Base-by-base conservation (phyloP, 2,888 invertebrate genomes). In the Dascillus cervinus region DNA sequence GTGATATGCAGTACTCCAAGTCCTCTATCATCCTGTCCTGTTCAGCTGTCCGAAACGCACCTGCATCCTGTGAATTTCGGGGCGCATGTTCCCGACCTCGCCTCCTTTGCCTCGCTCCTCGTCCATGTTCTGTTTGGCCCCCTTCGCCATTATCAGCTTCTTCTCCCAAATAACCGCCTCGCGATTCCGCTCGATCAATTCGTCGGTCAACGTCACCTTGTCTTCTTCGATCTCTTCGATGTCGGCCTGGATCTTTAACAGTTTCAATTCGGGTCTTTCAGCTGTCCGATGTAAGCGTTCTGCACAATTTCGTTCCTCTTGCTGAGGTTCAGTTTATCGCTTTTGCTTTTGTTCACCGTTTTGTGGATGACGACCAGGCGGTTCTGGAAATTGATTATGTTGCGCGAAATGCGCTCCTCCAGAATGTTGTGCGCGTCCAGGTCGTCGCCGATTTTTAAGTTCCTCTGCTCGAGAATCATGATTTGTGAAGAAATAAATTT, bases 11-110 rank as follows among this genome's bases (percentile, higher is more conserved):
- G 46, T 73, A 69, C 41, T 81, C 77, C 58, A 82, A 65, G 52
- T 82, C 81, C 25, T 67, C 66, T 19, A 79, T 69, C 21, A 77
- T 54, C 43, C 72, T 73, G 31, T 75, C 74, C 46, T 77, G 76
- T n/a, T n/a, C n/a, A n/a, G n/a, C n/a, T n/a, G n/a, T n/a, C n/a
- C n/a, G n/a, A n/a, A n/a, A n/a, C n/a, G n/a, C n/a, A n/a, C n/a
- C n/a, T 82, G 77, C 88, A 88, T 88, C 45, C 82, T 72, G 49
- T 87, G 87, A 52, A 89, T 87, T 68, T 89, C 88, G 20, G 69
- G 71, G 54, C 73, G 80, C 86, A 88, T 87, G 15, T 70, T 70
- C 1, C 77, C 78, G 10, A 86, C 72, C 58, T 87, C 87, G 2
- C 87, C 82, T 3, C 70, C 74, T 2, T 70, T 63, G 1, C 75